phyloP scores from a whole-genome alignment of 64 coral and sea anemone species.

The Astreopora myriophthalma region DNA sequence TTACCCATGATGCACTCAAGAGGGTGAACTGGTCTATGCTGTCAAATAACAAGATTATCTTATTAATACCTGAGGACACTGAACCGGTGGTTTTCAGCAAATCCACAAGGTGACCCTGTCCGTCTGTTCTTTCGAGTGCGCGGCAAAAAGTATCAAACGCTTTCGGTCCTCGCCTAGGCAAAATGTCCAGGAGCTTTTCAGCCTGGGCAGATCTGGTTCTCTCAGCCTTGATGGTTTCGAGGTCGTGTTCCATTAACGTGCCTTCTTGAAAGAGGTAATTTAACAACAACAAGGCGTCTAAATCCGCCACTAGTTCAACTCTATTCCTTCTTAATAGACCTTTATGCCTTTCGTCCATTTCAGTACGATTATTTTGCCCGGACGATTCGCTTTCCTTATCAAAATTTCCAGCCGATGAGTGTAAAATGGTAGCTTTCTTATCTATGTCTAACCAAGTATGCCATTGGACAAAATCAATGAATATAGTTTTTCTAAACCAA shows the following conservation, averaged over 20 bases:
- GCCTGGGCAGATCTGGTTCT: conserved; percentile 52
- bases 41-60: too few species aligned
- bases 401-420: too few species aligned
- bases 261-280: conserved; percentile 73
- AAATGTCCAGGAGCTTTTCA: conserved; percentile 74
- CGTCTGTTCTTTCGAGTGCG: conserved; percentile 41
- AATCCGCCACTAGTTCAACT: conserved; percentile 67
- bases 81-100: conserved; percentile 49
- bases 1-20: too few species aligned
- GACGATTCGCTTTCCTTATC: neutral
- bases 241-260: conserved; percentile 69
- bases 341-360: conserved; percentile 85
- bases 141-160: conserved; percentile 69
- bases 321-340: conserved; percentile 78
- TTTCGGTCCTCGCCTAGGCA: conserved; percentile 60
- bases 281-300: conserved; percentile 67
- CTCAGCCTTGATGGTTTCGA: conserved; percentile 60
- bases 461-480: neutral
- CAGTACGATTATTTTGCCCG: neutral
- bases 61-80: conserved; percentile 7
- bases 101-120: conserved; percentile 66
- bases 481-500: neutral
- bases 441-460: neutral
- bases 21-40: too few species aligned
- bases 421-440: too few species aligned